phyloP scores from a whole-genome alignment of 2,888 invertebrate genomes.

The Panorpa germanica region DNA sequence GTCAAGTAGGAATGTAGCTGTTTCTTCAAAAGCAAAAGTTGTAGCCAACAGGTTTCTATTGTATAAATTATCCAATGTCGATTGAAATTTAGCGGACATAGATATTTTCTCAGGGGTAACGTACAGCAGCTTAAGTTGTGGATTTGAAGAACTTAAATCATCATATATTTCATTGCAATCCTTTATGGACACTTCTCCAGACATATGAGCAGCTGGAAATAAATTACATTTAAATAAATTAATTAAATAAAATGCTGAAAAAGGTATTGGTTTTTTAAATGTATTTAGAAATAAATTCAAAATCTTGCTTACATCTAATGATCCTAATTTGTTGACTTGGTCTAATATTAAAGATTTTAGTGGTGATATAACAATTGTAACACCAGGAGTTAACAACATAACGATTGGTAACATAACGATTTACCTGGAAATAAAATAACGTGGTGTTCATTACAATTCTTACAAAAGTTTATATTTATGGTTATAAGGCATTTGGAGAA shows the following conservation, averaged over 20 bases:
- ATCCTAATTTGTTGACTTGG: slow-evolving; percentile 82
- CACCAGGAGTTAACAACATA: slow-evolving; percentile 71
- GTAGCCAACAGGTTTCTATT: too few relatives aligned
- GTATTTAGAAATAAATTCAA: too few relatives aligned
- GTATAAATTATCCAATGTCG: too few relatives aligned
- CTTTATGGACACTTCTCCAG: slow-evolving; percentile 46
- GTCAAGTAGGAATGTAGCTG: too few relatives aligned
- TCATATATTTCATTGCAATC: slow-evolving; percentile 51
- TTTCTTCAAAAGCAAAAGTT: too few relatives aligned
- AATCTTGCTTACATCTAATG: slow-evolving; percentile 71
- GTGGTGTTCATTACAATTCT: too few relatives aligned
- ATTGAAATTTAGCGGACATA: slow-evolving; percentile 55
- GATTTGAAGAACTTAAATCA: slow-evolving; percentile 49
- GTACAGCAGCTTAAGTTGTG: slow-evolving; percentile 69
- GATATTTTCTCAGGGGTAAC: slow-evolving; percentile 93
- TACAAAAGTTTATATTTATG: too few relatives aligned
- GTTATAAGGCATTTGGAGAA: too few relatives aligned
- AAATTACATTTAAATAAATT: slow-evolving; percentile 4
- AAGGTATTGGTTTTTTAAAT: background rate
- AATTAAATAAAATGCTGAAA: slow-evolving; percentile 4
- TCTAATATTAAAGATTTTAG: slow-evolving; percentile 87
- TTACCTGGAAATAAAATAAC: too few relatives aligned
- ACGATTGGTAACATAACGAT: slow-evolving; percentile 82
- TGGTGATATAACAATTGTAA: slow-evolving; percentile 90
- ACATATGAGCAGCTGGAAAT: slow-evolving; percentile 50